Base-by-base conservation (phyloP, 2,888 invertebrate species). In the Uropetala carovei region DNA sequence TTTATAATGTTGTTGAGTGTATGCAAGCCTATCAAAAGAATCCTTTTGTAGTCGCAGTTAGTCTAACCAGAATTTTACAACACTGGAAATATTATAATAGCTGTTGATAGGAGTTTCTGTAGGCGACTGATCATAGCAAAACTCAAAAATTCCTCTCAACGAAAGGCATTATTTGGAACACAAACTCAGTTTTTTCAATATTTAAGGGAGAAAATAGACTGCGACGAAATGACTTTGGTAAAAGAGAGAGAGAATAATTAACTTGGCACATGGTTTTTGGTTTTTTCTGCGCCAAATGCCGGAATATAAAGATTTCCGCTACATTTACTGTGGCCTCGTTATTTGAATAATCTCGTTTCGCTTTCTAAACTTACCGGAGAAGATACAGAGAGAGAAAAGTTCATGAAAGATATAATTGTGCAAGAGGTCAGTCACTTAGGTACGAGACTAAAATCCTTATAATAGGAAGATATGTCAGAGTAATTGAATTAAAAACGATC, bases 1-100 rank as follows among this genome's bases (percentile, higher is more conserved):
- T 75, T 75, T 75, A 13, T 75, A 75, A 75, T 22, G 75, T 27
- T 75, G 75, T 75, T 43, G 27, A 75, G 27, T 75, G 75, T 75
- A 75, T 75, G 75, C 75, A 75, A 27, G 75, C 13, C 18, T 10
- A 22, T 14, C 75, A 27, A 13, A 43, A 43, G 43, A 43, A 27
- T 75, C 9, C 27, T 75, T 27, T 14, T 75, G 9, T 75, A 1
- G 43, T 5, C 43, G 75, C 75, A 27, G 4, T 75, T 13, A 22
- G 11, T 13, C 75, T 75, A 75, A 75, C 27, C 22, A 75, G n/a
- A 75, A 22, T 75, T 75, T 75, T 18, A 75, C 75, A 22, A 27
- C 27, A 18, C 22, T 27, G 27, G 22, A 75, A 75, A 22, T 27
- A 75, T 75, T 75, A 22, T 75, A 75, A 75, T 27, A 27, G 22